phyloP scores from a whole-genome alignment of 1,140 invertebrate genomes.

The Ptiloglossa arizonensis region DNA sequence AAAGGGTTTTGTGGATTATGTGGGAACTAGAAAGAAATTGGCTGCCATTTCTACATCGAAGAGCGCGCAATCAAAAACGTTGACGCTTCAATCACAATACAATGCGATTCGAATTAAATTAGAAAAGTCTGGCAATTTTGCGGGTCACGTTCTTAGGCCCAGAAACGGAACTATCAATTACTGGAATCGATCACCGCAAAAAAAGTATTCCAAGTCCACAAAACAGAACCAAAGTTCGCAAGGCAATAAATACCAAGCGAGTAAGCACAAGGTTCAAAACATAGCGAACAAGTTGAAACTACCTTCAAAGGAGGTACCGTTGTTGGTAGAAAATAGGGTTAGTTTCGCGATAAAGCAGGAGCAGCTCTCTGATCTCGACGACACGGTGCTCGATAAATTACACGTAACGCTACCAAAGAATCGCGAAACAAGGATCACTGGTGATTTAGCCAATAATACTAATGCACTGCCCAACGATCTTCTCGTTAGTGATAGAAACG shows the following conservation, averaged over 20 bases:
- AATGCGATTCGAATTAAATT: conserved; percentile 26
- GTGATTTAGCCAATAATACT: neutral
- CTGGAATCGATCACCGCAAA: conserved; percentile 12
- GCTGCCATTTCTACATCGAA: neutral
- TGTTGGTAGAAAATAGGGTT: neutral
- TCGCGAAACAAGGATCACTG: neutral
- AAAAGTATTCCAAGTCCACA: neutral
- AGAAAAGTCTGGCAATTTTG: conserved; percentile 25
- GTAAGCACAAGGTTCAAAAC: conserved; percentile 1
- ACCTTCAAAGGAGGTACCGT: neutral
- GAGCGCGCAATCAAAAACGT: neutral
- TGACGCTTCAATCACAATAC: neutral
- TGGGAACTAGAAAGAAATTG: conserved; percentile 38
- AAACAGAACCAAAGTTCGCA: conserved; percentile 1
- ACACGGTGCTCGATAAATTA: neutral
- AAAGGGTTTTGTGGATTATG: conserved; percentile 21
- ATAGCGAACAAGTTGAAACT: neutral
- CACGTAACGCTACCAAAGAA: neutral
- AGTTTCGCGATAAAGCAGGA: conserved; percentile 47
- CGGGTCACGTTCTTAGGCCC: conserved; percentile 59
- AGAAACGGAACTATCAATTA: conserved; percentile 59
- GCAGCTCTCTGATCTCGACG: conserved; percentile 2
- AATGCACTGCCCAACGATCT: neutral
- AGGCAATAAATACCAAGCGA: neutral
- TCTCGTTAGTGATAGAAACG: neutral